Evolutionary conservation across 2,888 invertebrate species (phyloP).

Genomic region (Leptodirus hochenwartii): DNA sequence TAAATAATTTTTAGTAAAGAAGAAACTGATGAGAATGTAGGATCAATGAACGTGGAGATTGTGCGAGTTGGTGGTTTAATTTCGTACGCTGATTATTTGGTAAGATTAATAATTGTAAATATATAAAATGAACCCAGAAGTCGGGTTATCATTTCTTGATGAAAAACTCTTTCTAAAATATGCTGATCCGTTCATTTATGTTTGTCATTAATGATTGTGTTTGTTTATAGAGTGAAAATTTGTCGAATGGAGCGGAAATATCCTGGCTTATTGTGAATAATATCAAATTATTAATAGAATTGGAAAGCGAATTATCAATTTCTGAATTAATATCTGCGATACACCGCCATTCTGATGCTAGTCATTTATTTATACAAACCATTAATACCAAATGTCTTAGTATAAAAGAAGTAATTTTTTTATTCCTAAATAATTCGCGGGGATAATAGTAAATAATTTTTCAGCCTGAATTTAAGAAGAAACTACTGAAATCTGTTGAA

Average conservation of each 20-base stretch:
- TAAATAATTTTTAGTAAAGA: no score
- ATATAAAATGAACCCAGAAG: no score
- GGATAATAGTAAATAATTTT: constrained; percentile 12
- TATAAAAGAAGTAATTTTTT: constrained; percentile 11
- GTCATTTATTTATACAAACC: constrained; percentile 52
- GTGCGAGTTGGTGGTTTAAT: constrained; percentile 23
- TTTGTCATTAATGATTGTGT: no score
- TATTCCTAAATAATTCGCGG: constrained; percentile 1
- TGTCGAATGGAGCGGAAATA: constrained; percentile 48
- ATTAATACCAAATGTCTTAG: constrained; percentile 45
- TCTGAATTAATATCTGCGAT: constrained; percentile 39
- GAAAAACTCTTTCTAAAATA: no score
- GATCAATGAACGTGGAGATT: constrained; percentile 38
- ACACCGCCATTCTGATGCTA: constrained; percentile 44
- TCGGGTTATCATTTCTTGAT: no score
- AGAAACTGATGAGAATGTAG: constrained; percentile 5
- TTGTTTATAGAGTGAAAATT: constrained; percentile 39
- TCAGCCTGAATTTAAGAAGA: constrained; percentile 35
- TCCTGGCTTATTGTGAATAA: constrained; percentile 62
- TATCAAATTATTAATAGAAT: constrained; percentile 43
- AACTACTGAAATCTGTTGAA: constrained; percentile 48
- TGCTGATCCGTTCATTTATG: no score
- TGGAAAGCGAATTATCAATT: constrained; percentile 47
- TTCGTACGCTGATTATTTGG: constrained; percentile 12
- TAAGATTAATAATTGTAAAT: constrained; percentile 6